A percentile compares a stretch with the other conserved stretches of the same genome.
Conservation (phyloP, 2,113 vertebrate species). For the Mesitornis unicolor region DNA sequence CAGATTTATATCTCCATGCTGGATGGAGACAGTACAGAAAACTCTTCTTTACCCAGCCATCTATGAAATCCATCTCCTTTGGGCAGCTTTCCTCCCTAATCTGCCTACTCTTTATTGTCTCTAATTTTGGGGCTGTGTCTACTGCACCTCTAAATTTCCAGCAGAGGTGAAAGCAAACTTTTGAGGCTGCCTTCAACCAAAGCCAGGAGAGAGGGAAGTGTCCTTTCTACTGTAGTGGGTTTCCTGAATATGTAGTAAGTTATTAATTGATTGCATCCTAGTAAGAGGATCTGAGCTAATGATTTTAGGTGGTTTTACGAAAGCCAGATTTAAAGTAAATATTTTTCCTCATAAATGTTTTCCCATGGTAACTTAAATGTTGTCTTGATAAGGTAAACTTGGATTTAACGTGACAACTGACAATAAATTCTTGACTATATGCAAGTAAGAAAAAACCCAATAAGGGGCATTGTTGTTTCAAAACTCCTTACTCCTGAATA, state of each 20-base stretch:
- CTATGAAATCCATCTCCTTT: background rate
- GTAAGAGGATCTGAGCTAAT: background rate
- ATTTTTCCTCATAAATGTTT: background rate
- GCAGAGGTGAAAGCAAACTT: background rate
- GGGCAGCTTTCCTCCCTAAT: background rate
- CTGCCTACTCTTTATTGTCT: background rate
- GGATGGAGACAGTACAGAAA: background rate
- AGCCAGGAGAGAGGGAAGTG: background rate
- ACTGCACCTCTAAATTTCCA: background rate
- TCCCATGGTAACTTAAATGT: background rate
- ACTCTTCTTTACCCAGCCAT: background rate
- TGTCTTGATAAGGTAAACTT: background rate
- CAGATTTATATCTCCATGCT: background rate
- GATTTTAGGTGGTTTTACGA: background rate
- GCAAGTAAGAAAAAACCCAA: background rate
- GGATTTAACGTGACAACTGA: background rate
- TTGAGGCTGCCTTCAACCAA: background rate
- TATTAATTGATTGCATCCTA: background rate
- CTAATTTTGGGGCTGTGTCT: background rate
- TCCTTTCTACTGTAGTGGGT: background rate
- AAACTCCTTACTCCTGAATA: background rate
- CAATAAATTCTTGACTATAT: background rate
- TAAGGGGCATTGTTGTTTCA: background rate
- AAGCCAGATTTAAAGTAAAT: background rate
- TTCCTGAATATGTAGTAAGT: background rate